Percentiles rank a stretch among this genome's conserved stretches.
Evolutionary conservation across 2,113 vertebrate genomes (phyloP).

Genomic region (Bambusicola thoracicus): DNA sequence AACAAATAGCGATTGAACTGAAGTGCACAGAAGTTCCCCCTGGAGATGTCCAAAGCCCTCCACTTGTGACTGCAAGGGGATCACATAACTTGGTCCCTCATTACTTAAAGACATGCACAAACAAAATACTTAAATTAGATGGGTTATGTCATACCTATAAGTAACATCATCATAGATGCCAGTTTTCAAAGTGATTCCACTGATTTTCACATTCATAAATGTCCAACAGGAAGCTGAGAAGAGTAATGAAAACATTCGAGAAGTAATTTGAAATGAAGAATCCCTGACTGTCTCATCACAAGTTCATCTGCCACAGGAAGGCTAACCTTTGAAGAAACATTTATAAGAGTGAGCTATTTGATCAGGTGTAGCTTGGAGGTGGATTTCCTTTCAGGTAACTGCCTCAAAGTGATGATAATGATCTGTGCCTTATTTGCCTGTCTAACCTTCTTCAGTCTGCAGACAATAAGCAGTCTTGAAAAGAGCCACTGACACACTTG

Average conservation of each 20-base stretch:
- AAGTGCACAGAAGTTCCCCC: background rate
- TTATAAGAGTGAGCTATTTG: background rate
- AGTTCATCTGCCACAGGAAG: background rate
- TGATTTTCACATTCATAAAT: background rate
- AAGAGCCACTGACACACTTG: background rate
- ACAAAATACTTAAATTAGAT: background rate
- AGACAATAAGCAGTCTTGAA: background rate
- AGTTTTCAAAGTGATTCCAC: background rate
- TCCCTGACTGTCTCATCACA: background rate
- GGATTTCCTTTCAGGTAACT: slow-evolving; percentile 11
- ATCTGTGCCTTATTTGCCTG: background rate
- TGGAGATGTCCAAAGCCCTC: background rate
- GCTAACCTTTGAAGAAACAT: slow-evolving; percentile 1
- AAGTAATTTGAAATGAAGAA: background rate
- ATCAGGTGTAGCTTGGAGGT: background rate
- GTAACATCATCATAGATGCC: background rate
- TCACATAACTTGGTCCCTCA: background rate
- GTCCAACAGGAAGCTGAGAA: background rate
- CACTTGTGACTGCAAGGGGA: background rate
- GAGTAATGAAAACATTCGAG: background rate
- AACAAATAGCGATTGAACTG: accelerated
- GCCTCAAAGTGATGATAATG: background rate
- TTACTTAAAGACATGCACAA: background rate
- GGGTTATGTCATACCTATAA: background rate
- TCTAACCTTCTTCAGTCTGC: background rate